Conservation (phyloP, 2,888 invertebrate species). For the Glaucopsyche alexis region DNA sequence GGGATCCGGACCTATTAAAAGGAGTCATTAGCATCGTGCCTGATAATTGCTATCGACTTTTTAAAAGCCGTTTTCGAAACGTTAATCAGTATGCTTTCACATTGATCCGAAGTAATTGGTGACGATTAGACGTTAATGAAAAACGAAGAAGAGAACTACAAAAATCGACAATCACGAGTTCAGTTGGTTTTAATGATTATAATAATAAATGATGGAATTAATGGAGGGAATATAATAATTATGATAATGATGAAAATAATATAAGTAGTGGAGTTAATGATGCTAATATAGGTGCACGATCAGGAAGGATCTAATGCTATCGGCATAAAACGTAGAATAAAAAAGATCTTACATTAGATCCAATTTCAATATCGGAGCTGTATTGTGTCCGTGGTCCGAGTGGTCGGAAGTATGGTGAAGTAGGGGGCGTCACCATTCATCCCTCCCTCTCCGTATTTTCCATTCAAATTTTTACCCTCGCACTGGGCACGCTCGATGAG, state of each 20-base stretch:
- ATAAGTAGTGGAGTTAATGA: too few relatives aligned
- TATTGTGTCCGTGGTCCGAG: slow-evolving; percentile 67
- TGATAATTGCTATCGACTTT: slow-evolving; percentile 16
- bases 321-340: slow-evolving; percentile 19
- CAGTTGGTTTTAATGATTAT: too few relatives aligned
- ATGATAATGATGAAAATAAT: too few relatives aligned
- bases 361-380: slow-evolving; percentile 70
- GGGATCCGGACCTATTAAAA: slow-evolving; percentile 10
- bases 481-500: slow-evolving; percentile 64
- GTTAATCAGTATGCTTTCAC: slow-evolving; percentile 6
- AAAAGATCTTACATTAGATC: slow-evolving; percentile 52
- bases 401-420: slow-evolving; percentile 66
- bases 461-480: slow-evolving; percentile 78
- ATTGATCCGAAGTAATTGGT: slow-evolving; percentile 13
- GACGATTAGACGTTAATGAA: slow-evolving; percentile 4
- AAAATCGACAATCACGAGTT: background rate
- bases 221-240: too few relatives aligned
- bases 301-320: background rate
- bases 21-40: slow-evolving; percentile 16
- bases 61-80: slow-evolving; percentile 11
- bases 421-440: slow-evolving; percentile 49
- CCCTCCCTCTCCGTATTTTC: slow-evolving; percentile 59
- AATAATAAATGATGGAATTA: too few relatives aligned
- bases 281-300: background rate
- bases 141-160: background rate